Base-by-base conservation (phyloP, 2,888 invertebrate genomes). In the Diogma glabrata region DNA sequence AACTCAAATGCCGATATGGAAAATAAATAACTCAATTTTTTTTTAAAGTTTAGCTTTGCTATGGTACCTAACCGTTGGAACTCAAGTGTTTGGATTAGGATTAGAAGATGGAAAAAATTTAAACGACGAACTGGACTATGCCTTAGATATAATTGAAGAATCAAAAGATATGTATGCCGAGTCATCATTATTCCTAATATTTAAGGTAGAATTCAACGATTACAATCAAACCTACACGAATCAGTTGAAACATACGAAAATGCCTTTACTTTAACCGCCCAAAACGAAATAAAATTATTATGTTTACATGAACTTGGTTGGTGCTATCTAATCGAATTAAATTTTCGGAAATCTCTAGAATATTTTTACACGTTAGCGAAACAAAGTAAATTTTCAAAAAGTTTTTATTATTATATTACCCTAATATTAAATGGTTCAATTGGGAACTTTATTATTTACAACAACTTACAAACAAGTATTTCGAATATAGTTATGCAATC, bases 41-140 rank as follows among this genome's bases (percentile, higher is more conserved):
- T 55, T 52, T 63, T 64, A 26, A 57, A 77, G 76, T 17, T 67
- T 79, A 55, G 72, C 75, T 2, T 62, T 81, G 45, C 62, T 83
- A 45, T 83, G 82, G 81, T 84, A 82, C 61, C 80, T 82, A 60
- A 81, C 82, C 14, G 78, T 82, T 36, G 77, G 82, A 4, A 69
- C 79, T 51, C 83, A 83, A 30, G 79, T 81, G 61, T 81, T 81
- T 63, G 77, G 78, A 3, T 67, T 81, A 10, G 77, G 78, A 3
- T 67, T 81, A 10, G 57, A 58, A 8, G 81, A 82, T 61, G 80
- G 79, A 4, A 71, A 70, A 22, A 76, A 78, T 59, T 72, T 78
- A 3, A 69, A 72, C 58, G 76, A 78, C 16, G 81, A 81, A 8
- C 75, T 77, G 1, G 68, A 72, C 40, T 72, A 71, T 3, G 76